A percentile compares a stretch with the other conserved stretches of the same genome.
Evolutionary conservation across 2,797 vertebrate genomes (phyloP).

Genomic region (Trachurus trachurus): DNA sequence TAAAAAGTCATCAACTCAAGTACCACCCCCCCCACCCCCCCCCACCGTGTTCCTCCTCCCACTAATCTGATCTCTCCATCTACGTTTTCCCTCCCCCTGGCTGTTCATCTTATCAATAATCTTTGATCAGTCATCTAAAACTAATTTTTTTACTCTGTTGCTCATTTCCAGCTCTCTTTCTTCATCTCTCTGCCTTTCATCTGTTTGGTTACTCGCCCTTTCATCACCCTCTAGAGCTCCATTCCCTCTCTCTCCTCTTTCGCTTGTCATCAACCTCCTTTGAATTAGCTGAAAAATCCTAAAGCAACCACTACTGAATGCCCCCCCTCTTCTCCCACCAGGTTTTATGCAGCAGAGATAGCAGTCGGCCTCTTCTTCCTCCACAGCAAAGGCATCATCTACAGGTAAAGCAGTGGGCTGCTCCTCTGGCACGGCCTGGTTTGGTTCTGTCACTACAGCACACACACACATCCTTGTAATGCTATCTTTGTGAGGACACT

Average conservation of each 20-base stretch:
- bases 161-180: slow-evolving; percentile 61
- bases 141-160: slow-evolving; percentile 46
- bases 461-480: no score
- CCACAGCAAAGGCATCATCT: slow-evolving; percentile 93
- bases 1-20: slow-evolving; percentile 60
- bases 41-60: slow-evolving; percentile 43
- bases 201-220: slow-evolving; percentile 71
- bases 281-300: slow-evolving; percentile 51
- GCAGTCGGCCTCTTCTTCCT: slow-evolving; percentile 94
- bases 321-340: slow-evolving; percentile 55
- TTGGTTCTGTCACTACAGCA: slow-evolving; percentile 6
- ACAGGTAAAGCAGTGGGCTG: slow-evolving; percentile 84
- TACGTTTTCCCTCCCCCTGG: slow-evolving; percentile 39
- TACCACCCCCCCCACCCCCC: slow-evolving; percentile 16
- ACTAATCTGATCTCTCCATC: slow-evolving; percentile 62
- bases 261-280: slow-evolving; percentile 49
- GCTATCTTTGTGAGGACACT: no score
- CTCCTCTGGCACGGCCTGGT: slow-evolving; percentile 39
- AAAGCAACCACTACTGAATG: slow-evolving; percentile 39
- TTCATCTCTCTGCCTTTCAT: slow-evolving; percentile 68
- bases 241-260: slow-evolving; percentile 20
- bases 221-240: slow-evolving; percentile 68
- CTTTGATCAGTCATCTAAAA: slow-evolving; percentile 77
- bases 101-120: slow-evolving; percentile 75
- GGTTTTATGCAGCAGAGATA: slow-evolving; percentile 95